Evolutionary conservation across 2,888 invertebrate species (phyloP).

Genomic region (Azorinus chamasolen): DNA sequence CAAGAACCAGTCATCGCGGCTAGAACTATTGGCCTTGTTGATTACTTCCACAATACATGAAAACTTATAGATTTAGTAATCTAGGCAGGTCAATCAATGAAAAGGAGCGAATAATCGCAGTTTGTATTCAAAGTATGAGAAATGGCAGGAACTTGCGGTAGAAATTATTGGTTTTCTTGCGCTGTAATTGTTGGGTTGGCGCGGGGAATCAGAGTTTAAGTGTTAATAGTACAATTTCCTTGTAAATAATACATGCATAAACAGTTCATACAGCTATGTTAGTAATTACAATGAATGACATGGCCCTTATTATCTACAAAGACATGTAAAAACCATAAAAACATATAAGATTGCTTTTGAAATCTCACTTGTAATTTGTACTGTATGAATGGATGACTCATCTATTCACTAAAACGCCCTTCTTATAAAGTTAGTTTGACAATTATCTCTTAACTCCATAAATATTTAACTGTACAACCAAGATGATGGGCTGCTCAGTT

Average conservation of each 20-base stretch:
- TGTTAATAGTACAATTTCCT: conserved; percentile 28
- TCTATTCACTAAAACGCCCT: too few species aligned
- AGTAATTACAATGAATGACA: too few species aligned
- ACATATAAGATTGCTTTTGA: too few species aligned
- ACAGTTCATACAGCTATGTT: not conserved
- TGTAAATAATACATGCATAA: conserved; percentile 53
- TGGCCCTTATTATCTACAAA: too few species aligned
- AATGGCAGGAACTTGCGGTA: conserved; percentile 22
- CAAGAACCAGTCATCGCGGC: too few species aligned
- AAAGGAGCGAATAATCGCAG: conserved; percentile 8
- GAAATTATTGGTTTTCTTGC: conserved; percentile 32
- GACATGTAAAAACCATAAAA: too few species aligned
- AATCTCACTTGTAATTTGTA: too few species aligned
- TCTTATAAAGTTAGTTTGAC: too few species aligned
- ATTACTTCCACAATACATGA: conserved; percentile 6
- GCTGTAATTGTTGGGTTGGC: conserved; percentile 14
- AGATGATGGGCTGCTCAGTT: too few species aligned
- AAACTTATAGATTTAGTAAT: conserved; percentile 13
- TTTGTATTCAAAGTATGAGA: conserved; percentile 28
- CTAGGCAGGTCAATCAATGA: not conserved
- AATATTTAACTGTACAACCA: too few species aligned
- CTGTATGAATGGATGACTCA: too few species aligned
- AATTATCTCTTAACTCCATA: too few species aligned
- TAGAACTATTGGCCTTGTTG: not conserved
- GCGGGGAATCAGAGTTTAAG: conserved; percentile 7